Conservation (phyloP, 2,797 vertebrate species). For the Knipowitschia caucasica region DNA sequence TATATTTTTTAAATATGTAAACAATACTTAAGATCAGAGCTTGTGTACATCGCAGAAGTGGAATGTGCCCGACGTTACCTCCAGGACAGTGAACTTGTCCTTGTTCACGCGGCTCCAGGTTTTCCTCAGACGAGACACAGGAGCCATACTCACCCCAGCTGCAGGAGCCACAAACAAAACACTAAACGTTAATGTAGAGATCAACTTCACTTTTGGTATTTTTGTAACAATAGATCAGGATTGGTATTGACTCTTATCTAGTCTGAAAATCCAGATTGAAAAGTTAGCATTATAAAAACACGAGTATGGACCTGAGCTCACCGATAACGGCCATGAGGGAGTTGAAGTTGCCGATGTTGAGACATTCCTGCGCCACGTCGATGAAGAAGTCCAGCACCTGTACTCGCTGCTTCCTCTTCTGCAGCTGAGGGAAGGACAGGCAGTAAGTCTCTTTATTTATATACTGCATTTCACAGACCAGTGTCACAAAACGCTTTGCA, state of each 20-base stretch:
- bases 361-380: constrained; percentile 91
- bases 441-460: too few relatives aligned
- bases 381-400: constrained; percentile 93
- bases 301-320: constrained; percentile 63
- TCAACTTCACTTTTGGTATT: too few relatives aligned
- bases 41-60: too few relatives aligned
- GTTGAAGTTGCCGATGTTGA: constrained; percentile 97
- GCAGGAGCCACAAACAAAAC: constrained; percentile 28
- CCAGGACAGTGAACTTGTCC: constrained; percentile 91
- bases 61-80: constrained; percentile 76
- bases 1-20: too few relatives aligned
- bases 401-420: constrained; percentile 91
- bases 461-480: too few relatives aligned
- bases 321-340: constrained; percentile 97
- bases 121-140: constrained; percentile 92
- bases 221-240: too few relatives aligned
- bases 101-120: constrained; percentile 96
- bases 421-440: constrained; percentile 67
- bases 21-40: too few relatives aligned
- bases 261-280: too few relatives aligned
- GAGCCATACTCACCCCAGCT: constrained; percentile 98
- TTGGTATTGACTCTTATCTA: too few relatives aligned
- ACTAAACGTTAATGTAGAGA: too few relatives aligned
- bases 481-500: too few relatives aligned
- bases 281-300: too few relatives aligned